These are phyloP conservation scores for Erannis defoliaria DNA, from an alignment of 2,888 invertebrate species.

Conservation along the genomic window DNA sequence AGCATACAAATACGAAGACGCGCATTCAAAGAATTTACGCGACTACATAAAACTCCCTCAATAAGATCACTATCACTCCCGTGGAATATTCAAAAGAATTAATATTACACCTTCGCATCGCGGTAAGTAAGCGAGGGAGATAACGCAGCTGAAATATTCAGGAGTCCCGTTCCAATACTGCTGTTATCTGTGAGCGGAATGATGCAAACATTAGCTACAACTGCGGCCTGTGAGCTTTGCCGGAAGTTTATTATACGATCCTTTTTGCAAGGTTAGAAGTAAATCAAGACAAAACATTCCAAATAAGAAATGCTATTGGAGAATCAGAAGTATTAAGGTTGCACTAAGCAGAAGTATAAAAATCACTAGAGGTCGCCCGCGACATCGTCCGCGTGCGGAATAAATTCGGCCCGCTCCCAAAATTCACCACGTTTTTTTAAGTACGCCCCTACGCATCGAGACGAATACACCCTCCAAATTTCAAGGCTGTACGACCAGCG, in stretches of 20 bases:
- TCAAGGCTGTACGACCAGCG: too few species aligned
- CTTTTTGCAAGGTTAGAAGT: neutral
- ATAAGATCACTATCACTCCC: slow-evolving; percentile 50
- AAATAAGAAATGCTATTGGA: neutral
- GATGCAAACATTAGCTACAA: slow-evolving; percentile 20
- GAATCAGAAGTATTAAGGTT: neutral
- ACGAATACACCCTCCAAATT: too few species aligned
- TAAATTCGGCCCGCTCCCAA: too few species aligned
- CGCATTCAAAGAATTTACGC: slow-evolving; percentile 23
- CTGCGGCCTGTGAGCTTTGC: slow-evolving; percentile 10
- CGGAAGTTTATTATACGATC: neutral
- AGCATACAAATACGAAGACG: slow-evolving; percentile 6
- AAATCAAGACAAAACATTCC: slow-evolving; percentile 1
- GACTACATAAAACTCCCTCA: slow-evolving; percentile 43
- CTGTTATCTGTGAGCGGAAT: slow-evolving; percentile 51
- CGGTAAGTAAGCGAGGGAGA: slow-evolving; percentile 57
- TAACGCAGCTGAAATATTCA: slow-evolving; percentile 61
- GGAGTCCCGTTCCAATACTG: slow-evolving; percentile 55
- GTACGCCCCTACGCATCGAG: too few species aligned
- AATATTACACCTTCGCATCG: slow-evolving; percentile 55
- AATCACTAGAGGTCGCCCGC: too few species aligned
- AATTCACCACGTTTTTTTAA: too few species aligned
- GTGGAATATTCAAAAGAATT: slow-evolving; percentile 61
- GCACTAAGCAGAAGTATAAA: neutral
- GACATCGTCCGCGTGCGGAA: too few species aligned